Percentiles rank a stretch among this genome's conserved stretches.
phyloP scores from a whole-genome alignment of 2,888 invertebrate genomes.

The Sarcophaga subvicina region DNA sequence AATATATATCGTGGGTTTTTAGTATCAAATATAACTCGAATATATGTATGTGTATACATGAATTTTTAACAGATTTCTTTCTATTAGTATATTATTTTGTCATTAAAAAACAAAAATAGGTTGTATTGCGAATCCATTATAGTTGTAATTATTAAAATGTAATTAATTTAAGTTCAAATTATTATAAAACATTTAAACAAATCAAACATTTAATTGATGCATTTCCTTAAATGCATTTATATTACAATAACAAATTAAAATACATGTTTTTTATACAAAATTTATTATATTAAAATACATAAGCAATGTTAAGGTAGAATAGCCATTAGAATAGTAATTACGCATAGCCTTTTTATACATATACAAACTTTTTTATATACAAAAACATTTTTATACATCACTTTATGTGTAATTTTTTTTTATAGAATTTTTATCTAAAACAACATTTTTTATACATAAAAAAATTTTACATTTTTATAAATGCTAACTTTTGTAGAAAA shows the following conservation, averaged over 20 bases:
- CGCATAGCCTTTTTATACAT: slow-evolving; percentile 43
- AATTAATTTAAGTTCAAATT: slow-evolving; percentile 37
- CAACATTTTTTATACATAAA: slow-evolving; percentile 13
- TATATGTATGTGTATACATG: too few species aligned
- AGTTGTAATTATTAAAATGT: slow-evolving; percentile 39
- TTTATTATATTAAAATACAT: slow-evolving; percentile 1
- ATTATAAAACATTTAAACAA: background rate
- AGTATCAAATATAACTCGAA: too few species aligned
- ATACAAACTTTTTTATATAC: slow-evolving; percentile 28
- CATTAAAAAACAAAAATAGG: slow-evolving; percentile 31
- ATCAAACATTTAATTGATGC: slow-evolving; percentile 12
- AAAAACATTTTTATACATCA: slow-evolving; percentile 15
- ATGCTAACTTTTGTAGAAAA: too few species aligned
- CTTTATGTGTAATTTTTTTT: slow-evolving; percentile 9
- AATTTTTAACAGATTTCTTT: background rate
- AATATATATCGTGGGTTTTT: background rate
- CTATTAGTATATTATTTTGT: slow-evolving; percentile 8
- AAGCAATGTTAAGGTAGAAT: slow-evolving; percentile 4
- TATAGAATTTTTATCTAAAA: slow-evolving; percentile 25
- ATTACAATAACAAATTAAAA: background rate
- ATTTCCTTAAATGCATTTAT: slow-evolving; percentile 50
- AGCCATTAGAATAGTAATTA: slow-evolving; percentile 29
- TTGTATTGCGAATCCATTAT: slow-evolving; percentile 52
- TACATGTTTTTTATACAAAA: background rate
- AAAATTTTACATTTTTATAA: background rate